These are phyloP conservation scores for Byasa hedistus DNA, from an alignment of 2,888 invertebrate genomes.

Conservation along the genomic window DNA sequence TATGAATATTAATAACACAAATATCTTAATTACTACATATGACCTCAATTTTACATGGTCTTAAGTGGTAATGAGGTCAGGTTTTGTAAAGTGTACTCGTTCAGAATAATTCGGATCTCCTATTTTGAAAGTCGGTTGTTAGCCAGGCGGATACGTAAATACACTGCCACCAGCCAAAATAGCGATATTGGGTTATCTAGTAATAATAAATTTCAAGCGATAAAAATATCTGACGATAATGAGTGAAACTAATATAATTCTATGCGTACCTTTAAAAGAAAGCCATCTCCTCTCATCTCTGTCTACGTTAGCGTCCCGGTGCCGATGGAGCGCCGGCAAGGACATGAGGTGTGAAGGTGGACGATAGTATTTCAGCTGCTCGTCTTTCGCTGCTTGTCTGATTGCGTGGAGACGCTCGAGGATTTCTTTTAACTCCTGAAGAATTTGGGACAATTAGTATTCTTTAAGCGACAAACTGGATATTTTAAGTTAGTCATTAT, in stretches of 20 bases:
- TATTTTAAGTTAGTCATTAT: too few species aligned
- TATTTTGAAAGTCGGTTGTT: too few species aligned
- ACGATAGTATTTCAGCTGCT: slow-evolving; percentile 54
- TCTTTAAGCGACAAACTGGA: too few species aligned
- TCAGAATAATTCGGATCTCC: too few species aligned
- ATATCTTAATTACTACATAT: too few species aligned
- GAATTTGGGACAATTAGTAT: background rate
- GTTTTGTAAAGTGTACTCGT: too few species aligned
- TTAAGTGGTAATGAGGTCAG: too few species aligned
- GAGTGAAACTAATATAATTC: background rate
- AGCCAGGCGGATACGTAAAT: too few species aligned
- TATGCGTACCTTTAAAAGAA: slow-evolving; percentile 66
- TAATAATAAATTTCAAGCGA: background rate
- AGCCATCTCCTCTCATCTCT: slow-evolving; percentile 73
- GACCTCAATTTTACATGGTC: too few species aligned
- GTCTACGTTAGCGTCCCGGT: slow-evolving; percentile 73
- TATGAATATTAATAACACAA: too few species aligned
- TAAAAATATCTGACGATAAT: background rate
- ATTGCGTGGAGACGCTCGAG: slow-evolving; percentile 64
- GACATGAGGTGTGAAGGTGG: slow-evolving; percentile 62
- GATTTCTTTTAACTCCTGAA: slow-evolving; percentile 66
- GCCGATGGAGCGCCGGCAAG: slow-evolving; percentile 62
- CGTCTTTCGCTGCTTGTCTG: slow-evolving; percentile 61
- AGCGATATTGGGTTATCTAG: background rate
- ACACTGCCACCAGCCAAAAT: too few species aligned